phyloP scores from a whole-genome alignment of 2,113 vertebrate genomes.

The Ondatra zibethicus region DNA sequence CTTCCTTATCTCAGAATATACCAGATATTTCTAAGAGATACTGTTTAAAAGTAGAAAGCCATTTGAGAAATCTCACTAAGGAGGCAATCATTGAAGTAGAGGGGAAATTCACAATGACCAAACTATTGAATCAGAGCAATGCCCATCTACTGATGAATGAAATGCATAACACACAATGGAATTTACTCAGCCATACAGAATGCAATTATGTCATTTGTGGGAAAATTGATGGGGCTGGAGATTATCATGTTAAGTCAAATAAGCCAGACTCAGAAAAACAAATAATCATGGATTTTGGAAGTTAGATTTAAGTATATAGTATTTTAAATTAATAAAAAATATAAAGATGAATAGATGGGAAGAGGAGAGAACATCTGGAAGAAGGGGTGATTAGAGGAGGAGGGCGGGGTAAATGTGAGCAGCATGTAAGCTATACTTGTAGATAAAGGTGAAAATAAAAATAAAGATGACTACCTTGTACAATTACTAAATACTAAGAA shows the following conservation, averaged over 20 bases:
- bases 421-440: neutral
- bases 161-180: neutral
- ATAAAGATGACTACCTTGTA: neutral
- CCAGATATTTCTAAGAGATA: neutral
- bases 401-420: neutral
- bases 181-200: neutral
- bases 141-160: neutral
- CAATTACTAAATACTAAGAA: neutral
- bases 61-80: neutral
- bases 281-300: neutral
- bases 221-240: neutral
- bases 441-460: neutral
- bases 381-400: neutral
- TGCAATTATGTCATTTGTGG: conserved; percentile 1
- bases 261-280: neutral
- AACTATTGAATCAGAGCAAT: neutral
- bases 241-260: neutral
- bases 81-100: neutral
- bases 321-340: neutral
- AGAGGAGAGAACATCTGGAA: neutral
- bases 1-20: neutral
- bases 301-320: neutral
- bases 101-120: neutral
- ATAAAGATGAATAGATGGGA: neutral
- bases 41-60: neutral